Percentiles rank a stretch among this genome's conserved stretches.
Conservation (phyloP, 2,113 vertebrate species). For the Saccopteryx bilineata region DNA sequence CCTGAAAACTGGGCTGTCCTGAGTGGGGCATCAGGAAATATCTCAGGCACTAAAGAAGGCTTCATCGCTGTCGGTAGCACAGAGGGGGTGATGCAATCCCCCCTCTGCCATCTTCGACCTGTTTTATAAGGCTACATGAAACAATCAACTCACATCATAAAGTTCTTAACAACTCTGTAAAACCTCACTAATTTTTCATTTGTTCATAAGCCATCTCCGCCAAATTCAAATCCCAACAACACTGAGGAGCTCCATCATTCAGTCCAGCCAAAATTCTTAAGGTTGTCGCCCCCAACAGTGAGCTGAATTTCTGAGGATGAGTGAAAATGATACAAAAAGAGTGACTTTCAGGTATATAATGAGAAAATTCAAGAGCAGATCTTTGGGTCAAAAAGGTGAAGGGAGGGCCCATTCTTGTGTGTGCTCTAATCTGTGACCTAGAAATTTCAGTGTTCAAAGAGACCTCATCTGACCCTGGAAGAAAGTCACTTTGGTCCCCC, state of each 20-base stretch:
- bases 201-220: background rate
- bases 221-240: background rate
- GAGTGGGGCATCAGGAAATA: slow-evolving; percentile 55
- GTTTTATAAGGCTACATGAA: slow-evolving; percentile 81
- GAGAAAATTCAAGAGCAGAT: background rate
- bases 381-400: background rate
- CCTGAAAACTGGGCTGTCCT: slow-evolving; percentile 20
- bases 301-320: background rate
- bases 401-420: background rate
- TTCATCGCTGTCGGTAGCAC: background rate
- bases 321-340: background rate
- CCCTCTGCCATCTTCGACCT: background rate
- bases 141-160: slow-evolving; percentile 73
- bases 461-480: background rate
- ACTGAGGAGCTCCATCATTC: background rate
- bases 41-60: background rate
- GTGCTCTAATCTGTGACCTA: slow-evolving; percentile 35
- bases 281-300: background rate
- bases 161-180: slow-evolving; percentile 50
- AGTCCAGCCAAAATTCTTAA: background rate
- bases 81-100: slow-evolving; percentile 54
- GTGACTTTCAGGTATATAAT: background rate
- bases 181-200: slow-evolving; percentile 40
- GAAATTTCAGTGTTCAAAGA: slow-evolving; percentile 59
- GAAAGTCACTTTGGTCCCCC: background rate